A percentile compares a stretch with the other conserved stretches of the same genome.
Evolutionary conservation across 2,113 vertebrate species (phyloP).

Genomic region (Bambusicola thoracicus): DNA sequence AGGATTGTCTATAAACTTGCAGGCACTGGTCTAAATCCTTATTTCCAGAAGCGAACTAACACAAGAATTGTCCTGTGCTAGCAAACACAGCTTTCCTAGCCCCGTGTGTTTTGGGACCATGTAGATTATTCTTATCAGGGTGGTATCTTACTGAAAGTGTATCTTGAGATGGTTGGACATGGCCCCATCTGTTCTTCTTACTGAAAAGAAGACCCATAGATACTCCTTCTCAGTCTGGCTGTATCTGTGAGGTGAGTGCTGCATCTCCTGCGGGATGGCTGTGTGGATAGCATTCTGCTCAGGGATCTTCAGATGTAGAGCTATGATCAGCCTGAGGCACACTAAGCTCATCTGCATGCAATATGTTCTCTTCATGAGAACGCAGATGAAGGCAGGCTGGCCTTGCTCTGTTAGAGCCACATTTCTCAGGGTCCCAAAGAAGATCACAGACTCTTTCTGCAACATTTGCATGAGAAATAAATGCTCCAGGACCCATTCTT

Average conservation of each 20-base stretch:
- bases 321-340: background rate
- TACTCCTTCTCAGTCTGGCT: background rate
- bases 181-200: background rate
- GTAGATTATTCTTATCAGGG: background rate
- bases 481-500: background rate
- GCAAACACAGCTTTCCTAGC: background rate
- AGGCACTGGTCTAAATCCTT: background rate
- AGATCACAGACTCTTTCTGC: background rate
- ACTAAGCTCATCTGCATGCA: background rate
- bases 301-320: background rate
- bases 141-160: background rate
- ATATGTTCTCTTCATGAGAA: background rate
- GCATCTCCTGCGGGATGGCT: rapidly evolving
- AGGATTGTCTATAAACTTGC: background rate
- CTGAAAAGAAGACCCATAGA: background rate
- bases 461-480: background rate
- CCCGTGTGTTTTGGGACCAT: background rate
- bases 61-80: background rate
- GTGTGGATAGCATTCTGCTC: background rate
- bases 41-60: background rate
- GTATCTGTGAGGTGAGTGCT: background rate
- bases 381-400: background rate
- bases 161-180: background rate
- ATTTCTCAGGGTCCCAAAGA: background rate
- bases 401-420: background rate